A percentile compares a stretch with the other conserved stretches of the same genome.
Evolutionary conservation across 2,888 invertebrate genomes (phyloP).

Genomic region (Oscheius sp.): DNA sequence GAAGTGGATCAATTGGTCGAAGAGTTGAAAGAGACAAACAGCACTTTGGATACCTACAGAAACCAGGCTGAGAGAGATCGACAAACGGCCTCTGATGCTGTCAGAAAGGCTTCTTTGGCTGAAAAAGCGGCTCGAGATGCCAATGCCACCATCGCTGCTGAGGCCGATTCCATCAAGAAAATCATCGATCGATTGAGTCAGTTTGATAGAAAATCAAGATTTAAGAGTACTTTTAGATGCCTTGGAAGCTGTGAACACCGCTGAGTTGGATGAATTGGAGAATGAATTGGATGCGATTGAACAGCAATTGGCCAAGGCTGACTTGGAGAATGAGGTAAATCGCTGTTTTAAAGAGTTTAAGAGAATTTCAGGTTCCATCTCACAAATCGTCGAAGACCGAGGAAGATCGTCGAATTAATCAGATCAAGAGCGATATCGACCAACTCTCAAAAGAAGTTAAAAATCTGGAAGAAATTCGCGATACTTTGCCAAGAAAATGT

Average conservation of each 20-base stretch:
- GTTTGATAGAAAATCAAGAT: not conserved
- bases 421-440: slow-evolving; percentile 44
- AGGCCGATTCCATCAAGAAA: slow-evolving; percentile 54
- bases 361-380: slow-evolving; percentile 32
- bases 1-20: slow-evolving; percentile 49
- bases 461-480: slow-evolving; percentile 83
- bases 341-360: not conserved
- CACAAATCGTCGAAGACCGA: slow-evolving; percentile 39
- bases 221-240: slow-evolving; percentile 65
- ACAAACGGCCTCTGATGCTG: slow-evolving; percentile 55
- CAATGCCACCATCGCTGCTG: slow-evolving; percentile 40
- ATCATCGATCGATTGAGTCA: slow-evolving; percentile 51
- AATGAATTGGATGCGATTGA: slow-evolving; percentile 62
- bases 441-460: slow-evolving; percentile 72
- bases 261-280: slow-evolving; percentile 71
- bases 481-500: slow-evolving; percentile 82
- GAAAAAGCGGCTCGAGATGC: slow-evolving; percentile 56
- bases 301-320: slow-evolving; percentile 41
- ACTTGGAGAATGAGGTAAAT: slow-evolving; percentile 47
- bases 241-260: slow-evolving; percentile 68
- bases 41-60: slow-evolving; percentile 50
- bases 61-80: slow-evolving; percentile 55
- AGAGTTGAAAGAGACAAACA: slow-evolving; percentile 45
- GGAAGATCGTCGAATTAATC: slow-evolving; percentile 38
- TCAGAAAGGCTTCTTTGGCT: slow-evolving; percentile 54